Base-by-base conservation (phyloP, 2,113 vertebrate genomes). In the Equus przewalskii region DNA sequence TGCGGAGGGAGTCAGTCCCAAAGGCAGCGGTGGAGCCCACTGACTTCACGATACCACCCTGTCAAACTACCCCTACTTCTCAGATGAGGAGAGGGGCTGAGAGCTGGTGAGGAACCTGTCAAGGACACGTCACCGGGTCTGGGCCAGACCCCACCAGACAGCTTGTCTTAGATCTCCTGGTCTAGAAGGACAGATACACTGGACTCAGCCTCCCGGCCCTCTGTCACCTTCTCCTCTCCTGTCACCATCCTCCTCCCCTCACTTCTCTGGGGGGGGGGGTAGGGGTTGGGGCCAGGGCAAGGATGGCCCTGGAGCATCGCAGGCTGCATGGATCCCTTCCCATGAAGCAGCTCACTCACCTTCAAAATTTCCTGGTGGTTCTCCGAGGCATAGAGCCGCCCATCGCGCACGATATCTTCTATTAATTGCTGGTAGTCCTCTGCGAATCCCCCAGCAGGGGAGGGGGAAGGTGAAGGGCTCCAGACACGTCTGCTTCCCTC, bases 361-460 rank as follows among this genome's bases (percentile, higher is more conserved):
- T 99, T 99, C 96, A 99, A 96, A 93, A 99, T 99, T 95, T 99
- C 99, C 98, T 99, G 99, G 98, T 99, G 99, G 93, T 99, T 99
- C 98, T 99, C 99, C 0, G 99, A 99, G 96, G 99, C 99, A 0
- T 99, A 99, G 86, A 99, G 98, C 70, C 99, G 98, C 10, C 99
- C 99, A 0, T 99, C 99, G 14, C 99, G 98, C 78, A 99, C 99
- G 54, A 99, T 99, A 80, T 99, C 99, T 97, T 99, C 99, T 98
- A 99, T 99, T 79, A 99, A 97, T 91, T 99, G 99, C 98, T 99
- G 99, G 98, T 99, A 99, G 98, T 99, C 99, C 99, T 99, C 99
- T 99, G 98, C 11, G 98, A 98, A 97, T 86, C 33, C 6, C 78
- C 41, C 98, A 87, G 96, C 64, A 26, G 51, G 94, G 36, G 0